phyloP scores from a whole-genome alignment of 2,797 vertebrate genomes.

The Channa striata region DNA sequence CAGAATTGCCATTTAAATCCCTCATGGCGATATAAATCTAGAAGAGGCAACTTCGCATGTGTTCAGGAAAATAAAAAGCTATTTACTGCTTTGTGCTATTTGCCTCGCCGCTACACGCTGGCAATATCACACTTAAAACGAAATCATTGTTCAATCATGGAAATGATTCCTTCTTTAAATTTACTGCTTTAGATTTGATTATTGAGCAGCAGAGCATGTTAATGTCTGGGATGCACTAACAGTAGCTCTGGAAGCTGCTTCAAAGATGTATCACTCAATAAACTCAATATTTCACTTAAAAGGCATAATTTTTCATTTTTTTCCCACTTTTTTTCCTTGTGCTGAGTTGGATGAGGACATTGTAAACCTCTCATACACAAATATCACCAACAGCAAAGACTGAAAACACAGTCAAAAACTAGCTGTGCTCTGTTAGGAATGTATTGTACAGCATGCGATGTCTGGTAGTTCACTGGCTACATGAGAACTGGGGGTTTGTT shows the following conservation, averaged over 20 bases:
- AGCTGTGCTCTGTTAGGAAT: not conserved
- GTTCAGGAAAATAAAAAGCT: conserved; percentile 2
- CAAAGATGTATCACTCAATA: conserved; percentile 4
- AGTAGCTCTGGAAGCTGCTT: conserved; percentile 2
- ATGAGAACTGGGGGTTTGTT: too few species aligned
- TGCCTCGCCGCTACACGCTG: not conserved
- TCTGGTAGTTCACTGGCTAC: too few species aligned
- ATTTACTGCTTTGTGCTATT: conserved; percentile 7
- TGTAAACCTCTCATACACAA: not conserved
- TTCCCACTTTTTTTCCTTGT: not conserved
- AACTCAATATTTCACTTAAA: not conserved
- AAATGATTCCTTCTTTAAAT: conserved; percentile 22
- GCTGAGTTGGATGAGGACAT: conserved; percentile 8
- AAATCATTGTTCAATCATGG: not conserved
- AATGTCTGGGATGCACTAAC: conserved; percentile 2
- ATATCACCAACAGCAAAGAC: not conserved
- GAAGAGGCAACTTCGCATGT: not conserved
- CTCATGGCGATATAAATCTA: conserved; percentile 17
- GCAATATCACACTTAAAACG: conserved; percentile 7
- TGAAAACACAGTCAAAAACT: not conserved
- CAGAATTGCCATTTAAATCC: conserved; percentile 38
- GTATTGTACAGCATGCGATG: not conserved
- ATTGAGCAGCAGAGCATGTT: conserved; percentile 8
- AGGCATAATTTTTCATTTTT: conserved; percentile 10
- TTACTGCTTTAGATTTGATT: conserved; percentile 22